phyloP scores from a whole-genome alignment of 2,888 invertebrate genomes.

The Synergus umbraculus region DNA sequence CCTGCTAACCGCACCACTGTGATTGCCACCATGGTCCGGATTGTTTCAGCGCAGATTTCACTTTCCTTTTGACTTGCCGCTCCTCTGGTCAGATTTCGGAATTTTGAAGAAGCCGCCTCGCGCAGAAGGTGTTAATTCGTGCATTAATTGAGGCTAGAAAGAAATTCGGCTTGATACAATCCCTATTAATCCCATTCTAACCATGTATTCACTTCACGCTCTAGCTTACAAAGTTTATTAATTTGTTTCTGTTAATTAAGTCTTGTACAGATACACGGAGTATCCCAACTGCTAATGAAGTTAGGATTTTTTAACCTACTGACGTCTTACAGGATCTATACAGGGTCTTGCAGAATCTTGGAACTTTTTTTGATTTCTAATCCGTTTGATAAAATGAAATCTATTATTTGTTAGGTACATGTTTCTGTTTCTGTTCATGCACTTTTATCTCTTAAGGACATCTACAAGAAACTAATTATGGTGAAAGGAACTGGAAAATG shows the following conservation, averaged over 20 bases:
- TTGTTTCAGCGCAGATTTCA: conserved; percentile 49
- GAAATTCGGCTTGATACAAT: not conserved
- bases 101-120: conserved; percentile 27
- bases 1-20: conserved; percentile 57
- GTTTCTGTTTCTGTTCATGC: not conserved
- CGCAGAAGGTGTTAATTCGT: conserved; percentile 49
- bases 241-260: not conserved
- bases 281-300: too few species aligned
- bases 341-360: not conserved
- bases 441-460: not conserved
- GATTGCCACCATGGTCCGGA: conserved; percentile 49
- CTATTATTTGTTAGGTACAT: not conserved
- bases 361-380: not conserved
- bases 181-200: not conserved
- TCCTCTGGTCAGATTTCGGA: conserved; percentile 23
- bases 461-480: not conserved
- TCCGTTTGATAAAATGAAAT: not conserved
- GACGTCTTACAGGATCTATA: not conserved
- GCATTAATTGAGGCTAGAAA: conserved; percentile 2
- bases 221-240: not conserved
- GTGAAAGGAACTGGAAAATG: not conserved
- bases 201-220: not conserved
- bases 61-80: conserved; percentile 30
- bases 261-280: too few species aligned
- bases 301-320: not conserved